These are phyloP conservation scores for Thaumatotibia leucotreta DNA, from an alignment of 1,140 invertebrate species.

Conservation along the genomic window DNA sequence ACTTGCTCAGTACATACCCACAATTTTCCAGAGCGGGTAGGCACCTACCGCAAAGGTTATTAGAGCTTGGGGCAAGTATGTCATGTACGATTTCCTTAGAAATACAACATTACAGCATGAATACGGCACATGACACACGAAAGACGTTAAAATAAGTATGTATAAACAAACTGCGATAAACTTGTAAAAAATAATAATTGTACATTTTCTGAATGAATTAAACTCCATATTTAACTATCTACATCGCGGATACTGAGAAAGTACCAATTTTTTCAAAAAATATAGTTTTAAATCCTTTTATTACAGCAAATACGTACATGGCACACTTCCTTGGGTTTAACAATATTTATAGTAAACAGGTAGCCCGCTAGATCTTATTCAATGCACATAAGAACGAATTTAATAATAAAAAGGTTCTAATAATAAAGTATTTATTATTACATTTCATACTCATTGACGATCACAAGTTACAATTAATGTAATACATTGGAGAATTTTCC, in stretches of 20 bases:
- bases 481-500: conserved; percentile 26
- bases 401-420: conserved; percentile 43
- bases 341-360: background rate
- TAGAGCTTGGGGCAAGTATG: background rate
- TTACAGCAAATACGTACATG: no score
- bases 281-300: no score
- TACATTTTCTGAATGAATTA: no score
- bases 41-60: background rate
- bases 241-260: no score
- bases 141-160: no score
- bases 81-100: background rate
- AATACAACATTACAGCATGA: background rate
- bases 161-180: no score
- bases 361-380: background rate
- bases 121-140: no score
- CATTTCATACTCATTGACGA: conserved; percentile 13
- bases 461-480: conserved; percentile 28
- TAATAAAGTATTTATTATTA: conserved; percentile 35
- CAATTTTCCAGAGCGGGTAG: background rate
- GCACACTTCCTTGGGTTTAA: no score
- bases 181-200: no score
- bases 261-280: no score
- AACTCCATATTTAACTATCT: no score
- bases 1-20: background rate
- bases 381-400: conserved; percentile 34